A percentile compares a stretch with the other conserved stretches of the same genome.
These are phyloP conservation scores for Sula dactylatra DNA, from an alignment of 2,113 vertebrate species.

Conservation along the genomic window DNA sequence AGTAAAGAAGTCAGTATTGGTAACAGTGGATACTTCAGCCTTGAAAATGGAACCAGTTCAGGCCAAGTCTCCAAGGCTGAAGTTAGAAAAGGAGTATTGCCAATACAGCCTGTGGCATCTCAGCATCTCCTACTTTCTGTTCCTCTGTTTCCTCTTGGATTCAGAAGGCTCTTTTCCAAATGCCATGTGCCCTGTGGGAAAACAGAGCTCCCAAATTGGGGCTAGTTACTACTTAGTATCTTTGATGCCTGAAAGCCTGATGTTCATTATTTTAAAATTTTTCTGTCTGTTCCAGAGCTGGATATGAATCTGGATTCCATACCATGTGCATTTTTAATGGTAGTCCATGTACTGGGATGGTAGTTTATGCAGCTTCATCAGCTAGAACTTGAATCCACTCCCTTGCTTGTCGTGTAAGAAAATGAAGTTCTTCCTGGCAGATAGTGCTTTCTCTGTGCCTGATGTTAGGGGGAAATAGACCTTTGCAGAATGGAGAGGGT, in stretches of 20 bases:
- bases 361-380: not conserved
- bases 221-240: not conserved
- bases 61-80: not conserved
- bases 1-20: not conserved
- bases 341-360: not conserved
- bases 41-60: not conserved
- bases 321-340: not conserved
- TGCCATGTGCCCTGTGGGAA: not conserved
- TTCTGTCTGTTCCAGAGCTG: not conserved
- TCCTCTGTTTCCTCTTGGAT: not conserved
- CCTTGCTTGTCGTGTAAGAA: not conserved
- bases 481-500: not conserved
- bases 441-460: not conserved
- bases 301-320: not conserved
- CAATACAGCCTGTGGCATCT: not conserved
- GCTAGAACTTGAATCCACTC: not conserved
- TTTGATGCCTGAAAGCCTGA: not conserved
- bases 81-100: not conserved
- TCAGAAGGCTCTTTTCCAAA: not conserved
- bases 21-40: not conserved
- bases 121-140: not conserved
- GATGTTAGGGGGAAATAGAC: not conserved
- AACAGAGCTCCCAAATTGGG: not conserved
- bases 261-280: not conserved
- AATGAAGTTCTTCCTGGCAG: not conserved